A percentile compares a stretch with the other conserved stretches of the same genome.
phyloP scores from a whole-genome alignment of 2,113 vertebrate genomes.

The Hystrix brachyura region DNA sequence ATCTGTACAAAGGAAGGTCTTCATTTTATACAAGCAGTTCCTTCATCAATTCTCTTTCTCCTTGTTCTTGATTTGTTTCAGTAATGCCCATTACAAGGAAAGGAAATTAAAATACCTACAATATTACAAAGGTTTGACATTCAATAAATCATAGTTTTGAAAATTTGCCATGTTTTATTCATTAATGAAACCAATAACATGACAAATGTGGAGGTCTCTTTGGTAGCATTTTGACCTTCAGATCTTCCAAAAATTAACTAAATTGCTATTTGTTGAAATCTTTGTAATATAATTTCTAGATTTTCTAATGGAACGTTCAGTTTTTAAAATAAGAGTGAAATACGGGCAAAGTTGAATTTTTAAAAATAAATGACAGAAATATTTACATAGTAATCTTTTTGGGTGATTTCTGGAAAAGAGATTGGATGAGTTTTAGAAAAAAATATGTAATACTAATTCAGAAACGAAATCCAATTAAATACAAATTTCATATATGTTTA shows the following conservation, averaged over 20 bases:
- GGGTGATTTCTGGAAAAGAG: neutral
- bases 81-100: constrained; percentile 19
- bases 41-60: neutral
- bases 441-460: neutral
- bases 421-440: neutral
- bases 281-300: constrained; percentile 49
- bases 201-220: constrained; percentile 27
- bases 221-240: constrained; percentile 37
- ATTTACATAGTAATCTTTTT: neutral
- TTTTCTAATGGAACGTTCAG: neutral
- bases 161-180: constrained; percentile 68
- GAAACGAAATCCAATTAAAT: neutral
- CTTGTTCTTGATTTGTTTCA: constrained; percentile 51
- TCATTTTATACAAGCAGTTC: constrained; percentile 40
- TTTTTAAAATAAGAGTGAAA: neutral
- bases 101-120: constrained; percentile 63
- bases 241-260: neutral
- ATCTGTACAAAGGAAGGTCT: neutral
- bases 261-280: neutral
- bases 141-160: constrained; percentile 74
- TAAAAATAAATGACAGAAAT: constrained; percentile 53
- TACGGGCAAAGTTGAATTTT: neutral
- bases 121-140: constrained; percentile 30
- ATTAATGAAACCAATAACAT: constrained; percentile 64
- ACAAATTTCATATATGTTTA: neutral